phyloP scores from a whole-genome alignment of 1,140 invertebrate genomes.

The Drosophila azteca region DNA sequence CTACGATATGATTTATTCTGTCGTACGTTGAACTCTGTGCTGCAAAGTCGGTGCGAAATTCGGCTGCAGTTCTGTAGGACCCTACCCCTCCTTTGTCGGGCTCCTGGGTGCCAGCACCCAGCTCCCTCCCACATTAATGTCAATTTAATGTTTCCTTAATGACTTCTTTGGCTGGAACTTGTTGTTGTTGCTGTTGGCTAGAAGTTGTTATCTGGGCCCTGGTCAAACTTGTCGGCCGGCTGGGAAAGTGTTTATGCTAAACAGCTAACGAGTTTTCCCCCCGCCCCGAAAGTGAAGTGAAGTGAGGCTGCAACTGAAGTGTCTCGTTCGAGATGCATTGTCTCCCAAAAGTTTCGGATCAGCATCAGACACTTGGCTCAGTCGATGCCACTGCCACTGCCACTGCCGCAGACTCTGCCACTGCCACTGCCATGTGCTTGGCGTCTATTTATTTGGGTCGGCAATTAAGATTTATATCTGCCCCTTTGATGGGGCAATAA shows the following conservation, averaged over 20 bases:
- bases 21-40: conserved; percentile 44
- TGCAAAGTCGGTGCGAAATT: conserved; percentile 14
- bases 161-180: conserved; percentile 78
- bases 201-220: conserved; percentile 70
- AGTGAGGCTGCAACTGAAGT: background rate
- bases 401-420: background rate
- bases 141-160: conserved; percentile 83
- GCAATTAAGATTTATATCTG: conserved; percentile 81
- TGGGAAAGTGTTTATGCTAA: conserved; percentile 82
- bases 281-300: conserved; percentile 29
- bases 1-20: conserved; percentile 64
- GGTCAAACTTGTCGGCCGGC: conserved; percentile 69
- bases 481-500: conserved; percentile 77
- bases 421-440: conserved; percentile 50
- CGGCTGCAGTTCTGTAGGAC: background rate
- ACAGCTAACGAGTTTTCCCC: conserved; percentile 78
- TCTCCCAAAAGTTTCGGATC: conserved; percentile 27
- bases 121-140: conserved; percentile 68
- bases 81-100: too few species aligned
- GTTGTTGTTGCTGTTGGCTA: conserved; percentile 42
- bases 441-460: conserved; percentile 81
- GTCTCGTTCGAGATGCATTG: conserved; percentile 21
- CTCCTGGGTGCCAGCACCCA: background rate
- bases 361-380: too few species aligned
- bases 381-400: too few species aligned